Evolutionary conservation across 1,140 invertebrate genomes (phyloP).

Genomic region (Dreissena rostriformis): DNA sequence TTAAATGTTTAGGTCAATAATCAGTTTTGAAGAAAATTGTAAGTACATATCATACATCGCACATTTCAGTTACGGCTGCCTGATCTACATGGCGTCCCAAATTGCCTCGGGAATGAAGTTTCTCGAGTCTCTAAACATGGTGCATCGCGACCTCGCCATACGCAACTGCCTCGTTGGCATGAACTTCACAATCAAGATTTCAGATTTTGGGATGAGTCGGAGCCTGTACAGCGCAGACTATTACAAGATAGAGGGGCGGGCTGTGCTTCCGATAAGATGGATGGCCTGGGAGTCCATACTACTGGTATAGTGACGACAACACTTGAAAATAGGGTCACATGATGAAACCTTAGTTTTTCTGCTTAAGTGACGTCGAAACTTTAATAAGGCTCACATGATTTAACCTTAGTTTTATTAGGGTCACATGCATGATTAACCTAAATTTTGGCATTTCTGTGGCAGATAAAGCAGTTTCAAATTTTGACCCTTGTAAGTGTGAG

Average conservation of each 20-base stretch:
- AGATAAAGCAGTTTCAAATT: too few relatives aligned
- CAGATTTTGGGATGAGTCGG: slow-evolving; percentile 94
- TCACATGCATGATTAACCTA: too few relatives aligned
- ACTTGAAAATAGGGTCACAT: too few relatives aligned
- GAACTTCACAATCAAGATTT: slow-evolving; percentile 93
- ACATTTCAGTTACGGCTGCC: slow-evolving; percentile 87
- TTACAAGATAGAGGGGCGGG: slow-evolving; percentile 89
- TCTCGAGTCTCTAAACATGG: slow-evolving; percentile 89
- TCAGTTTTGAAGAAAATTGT: background rate
- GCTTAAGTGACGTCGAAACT: too few relatives aligned
- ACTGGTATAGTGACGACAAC: too few relatives aligned
- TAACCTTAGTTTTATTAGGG: too few relatives aligned
- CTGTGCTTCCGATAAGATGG: slow-evolving; percentile 92
- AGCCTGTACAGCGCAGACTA: slow-evolving; percentile 93
- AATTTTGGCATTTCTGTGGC: too few relatives aligned
- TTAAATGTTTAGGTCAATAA: too few relatives aligned
- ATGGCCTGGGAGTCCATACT: slow-evolving; percentile 94
- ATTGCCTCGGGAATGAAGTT: slow-evolving; percentile 95
- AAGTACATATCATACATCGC: background rate
- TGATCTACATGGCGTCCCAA: slow-evolving; percentile 92
- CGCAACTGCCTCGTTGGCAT: slow-evolving; percentile 93
- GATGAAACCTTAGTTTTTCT: too few relatives aligned
- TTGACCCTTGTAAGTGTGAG: too few relatives aligned
- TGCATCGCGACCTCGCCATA: slow-evolving; percentile 90
- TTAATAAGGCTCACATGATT: too few relatives aligned